Percentiles rank a stretch among this genome's conserved stretches.
phyloP scores from a whole-genome alignment of 2,797 vertebrate genomes.

The Octomys mimax region DNA sequence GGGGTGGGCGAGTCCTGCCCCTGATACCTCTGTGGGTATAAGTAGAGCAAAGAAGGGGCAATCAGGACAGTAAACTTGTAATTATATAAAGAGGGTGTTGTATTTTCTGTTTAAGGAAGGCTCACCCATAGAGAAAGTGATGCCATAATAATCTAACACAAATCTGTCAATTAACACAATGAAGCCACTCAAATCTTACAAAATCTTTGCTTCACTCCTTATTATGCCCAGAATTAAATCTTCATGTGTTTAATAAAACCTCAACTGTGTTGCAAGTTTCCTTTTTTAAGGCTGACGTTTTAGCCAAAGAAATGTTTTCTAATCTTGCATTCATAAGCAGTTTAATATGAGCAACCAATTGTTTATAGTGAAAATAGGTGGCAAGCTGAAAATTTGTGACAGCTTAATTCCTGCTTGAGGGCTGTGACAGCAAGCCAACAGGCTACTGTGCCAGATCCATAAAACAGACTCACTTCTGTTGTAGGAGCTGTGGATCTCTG shows the following conservation, averaged over 20 bases:
- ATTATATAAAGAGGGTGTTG: neutral
- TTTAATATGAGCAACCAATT: constrained; percentile 27
- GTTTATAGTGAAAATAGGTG: constrained; percentile 49
- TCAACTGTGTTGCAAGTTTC: constrained; percentile 27
- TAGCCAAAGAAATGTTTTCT: constrained; percentile 11
- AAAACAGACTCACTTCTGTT: neutral
- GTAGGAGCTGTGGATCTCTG: constrained; percentile 16
- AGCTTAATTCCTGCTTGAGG: constrained; percentile 64
- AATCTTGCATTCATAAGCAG: constrained; percentile 41
- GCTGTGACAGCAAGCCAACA: neutral
- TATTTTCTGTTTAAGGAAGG: neutral
- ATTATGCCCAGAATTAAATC: constrained; percentile 45
- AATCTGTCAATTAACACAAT: constrained; percentile 11
- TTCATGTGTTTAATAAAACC: constrained; percentile 20
- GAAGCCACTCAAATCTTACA: neutral
- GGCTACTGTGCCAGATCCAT: neutral
- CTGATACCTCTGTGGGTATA: neutral
- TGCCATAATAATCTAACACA: neutral
- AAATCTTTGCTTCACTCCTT: constrained; percentile 1
- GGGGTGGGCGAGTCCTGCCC: neutral
- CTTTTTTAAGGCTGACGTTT: constrained; percentile 38
- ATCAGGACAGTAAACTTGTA: neutral
- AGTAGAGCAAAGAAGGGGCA: neutral
- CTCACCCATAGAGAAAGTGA: neutral
- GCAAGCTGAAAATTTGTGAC: neutral